Evolutionary conservation across 2,113 vertebrate genomes (phyloP).

Genomic region (Phylloscopus trochiloides): DNA sequence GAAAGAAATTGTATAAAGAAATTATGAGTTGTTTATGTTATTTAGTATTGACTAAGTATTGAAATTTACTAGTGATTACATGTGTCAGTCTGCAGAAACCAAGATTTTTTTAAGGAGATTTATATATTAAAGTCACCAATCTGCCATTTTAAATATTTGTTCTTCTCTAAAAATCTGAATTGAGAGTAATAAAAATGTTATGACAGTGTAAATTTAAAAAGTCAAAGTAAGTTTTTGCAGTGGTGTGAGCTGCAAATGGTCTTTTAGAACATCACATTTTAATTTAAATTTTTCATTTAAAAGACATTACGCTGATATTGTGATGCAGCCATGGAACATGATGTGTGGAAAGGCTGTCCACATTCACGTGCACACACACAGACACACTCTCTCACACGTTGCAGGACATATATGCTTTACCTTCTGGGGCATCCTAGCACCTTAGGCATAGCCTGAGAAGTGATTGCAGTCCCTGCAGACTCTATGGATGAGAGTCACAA

Average conservation of each 20-base stretch:
- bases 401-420: background rate
- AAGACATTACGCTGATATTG: accelerated
- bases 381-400: background rate
- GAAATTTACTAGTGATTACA: background rate
- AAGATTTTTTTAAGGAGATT: background rate
- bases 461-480: background rate
- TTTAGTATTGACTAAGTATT: background rate
- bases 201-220: background rate
- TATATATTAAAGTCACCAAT: background rate
- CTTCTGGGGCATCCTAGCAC: background rate
- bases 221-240: background rate
- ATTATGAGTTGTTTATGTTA: background rate
- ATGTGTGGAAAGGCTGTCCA: background rate
- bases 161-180: background rate
- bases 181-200: background rate
- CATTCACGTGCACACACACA: accelerated
- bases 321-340: background rate
- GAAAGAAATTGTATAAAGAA: background rate
- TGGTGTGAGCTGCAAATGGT: background rate
- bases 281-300: background rate
- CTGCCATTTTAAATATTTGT: background rate
- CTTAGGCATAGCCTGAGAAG: background rate
- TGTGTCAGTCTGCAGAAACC: background rate
- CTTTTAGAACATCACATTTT: background rate
- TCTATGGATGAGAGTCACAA: background rate